Base-by-base conservation (phyloP, 2,888 invertebrate genomes). In the Phoenoteleia sp. region DNA sequence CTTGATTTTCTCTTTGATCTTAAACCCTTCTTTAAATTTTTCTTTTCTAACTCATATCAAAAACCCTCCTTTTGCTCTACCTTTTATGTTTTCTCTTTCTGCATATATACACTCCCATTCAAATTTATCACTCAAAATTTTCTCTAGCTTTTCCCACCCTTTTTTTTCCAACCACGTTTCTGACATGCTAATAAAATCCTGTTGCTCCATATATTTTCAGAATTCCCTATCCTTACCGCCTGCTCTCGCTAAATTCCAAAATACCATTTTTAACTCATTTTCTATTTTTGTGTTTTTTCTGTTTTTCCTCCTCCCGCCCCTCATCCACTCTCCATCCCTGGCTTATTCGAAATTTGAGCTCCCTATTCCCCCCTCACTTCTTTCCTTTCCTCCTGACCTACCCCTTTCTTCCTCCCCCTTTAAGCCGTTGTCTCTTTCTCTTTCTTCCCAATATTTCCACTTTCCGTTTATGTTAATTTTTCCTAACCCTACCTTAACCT, bases 131-230 rank as follows among this genome's bases (percentile, higher is more conserved):
- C 6, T 15, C 15, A 54, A 54, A 1, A 3, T 29, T n/a, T 27
- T 27, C 15, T 54, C 19, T 23, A 54, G 21, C 19, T 15, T 5
- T 4, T 62, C 62, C 39, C 42, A 42, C 25, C 15, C 9, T 27
- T 54, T 60, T 36, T 19, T 23, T 11, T 60, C 60, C 2, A 60
- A 1, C 60, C 60, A 60, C 3, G 60, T 60, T 36, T 60, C 60
- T n/a, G 23, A 17, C 42, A 60, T 6, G 5, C 60, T 42, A 36
- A 60, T 42, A 21, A 42, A 36, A 60, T 60, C 60, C 5, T 17
- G 9, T 5, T 19, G 1, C 13, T 60, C 23, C 19, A 60, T 1
- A 39, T 42, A 60, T 7, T 39, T 19, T 39, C 36, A 42, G 19
- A 60, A 60, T 23, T 60, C 39, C 13, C 7, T 60, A 39, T 60